Evolutionary conservation across 2,113 vertebrate species (phyloP).

Genomic region (Cyanoramphus novaezelandiae): DNA sequence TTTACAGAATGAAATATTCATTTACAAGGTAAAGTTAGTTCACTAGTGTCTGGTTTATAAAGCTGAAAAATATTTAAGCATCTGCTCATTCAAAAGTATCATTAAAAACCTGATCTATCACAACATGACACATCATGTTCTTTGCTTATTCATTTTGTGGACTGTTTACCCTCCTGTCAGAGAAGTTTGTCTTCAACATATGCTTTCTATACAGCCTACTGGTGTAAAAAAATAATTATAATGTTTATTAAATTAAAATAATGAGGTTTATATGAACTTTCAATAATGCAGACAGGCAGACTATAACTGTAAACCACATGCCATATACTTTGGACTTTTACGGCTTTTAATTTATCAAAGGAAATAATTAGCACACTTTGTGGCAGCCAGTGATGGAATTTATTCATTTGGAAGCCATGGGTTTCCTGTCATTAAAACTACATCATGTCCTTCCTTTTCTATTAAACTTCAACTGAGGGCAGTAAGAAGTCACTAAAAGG

Average conservation of each 20-base stretch:
- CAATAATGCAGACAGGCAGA: conserved; percentile 71
- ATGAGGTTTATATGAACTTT: conserved; percentile 74
- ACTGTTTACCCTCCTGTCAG: conserved; percentile 40
- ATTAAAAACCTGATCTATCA: neutral
- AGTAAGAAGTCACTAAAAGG: conserved; percentile 87
- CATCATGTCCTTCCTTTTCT: conserved; percentile 89
- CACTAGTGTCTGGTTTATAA: neutral
- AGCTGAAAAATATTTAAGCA: neutral
- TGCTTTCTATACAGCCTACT: conserved; percentile 51
- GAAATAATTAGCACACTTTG: conserved; percentile 88
- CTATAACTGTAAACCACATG: conserved; percentile 81
- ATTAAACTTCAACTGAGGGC: conserved; percentile 86
- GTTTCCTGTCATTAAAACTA: conserved; percentile 89
- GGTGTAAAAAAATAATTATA: conserved; percentile 68
- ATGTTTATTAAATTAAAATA: conserved; percentile 74
- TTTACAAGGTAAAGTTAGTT: neutral
- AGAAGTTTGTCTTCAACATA: conserved; percentile 44
- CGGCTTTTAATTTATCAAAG: conserved; percentile 86
- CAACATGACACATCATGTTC: neutral
- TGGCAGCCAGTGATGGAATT: conserved; percentile 86
- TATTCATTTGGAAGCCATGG: conserved; percentile 85
- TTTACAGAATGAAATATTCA: neutral
- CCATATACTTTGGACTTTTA: conserved; percentile 79
- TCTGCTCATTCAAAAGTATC: neutral
- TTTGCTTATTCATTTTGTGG: neutral